A percentile compares a stretch with the other conserved stretches of the same genome.
Conservation (phyloP, 2,113 vertebrate species). For the Laterallus jamaicensis region DNA sequence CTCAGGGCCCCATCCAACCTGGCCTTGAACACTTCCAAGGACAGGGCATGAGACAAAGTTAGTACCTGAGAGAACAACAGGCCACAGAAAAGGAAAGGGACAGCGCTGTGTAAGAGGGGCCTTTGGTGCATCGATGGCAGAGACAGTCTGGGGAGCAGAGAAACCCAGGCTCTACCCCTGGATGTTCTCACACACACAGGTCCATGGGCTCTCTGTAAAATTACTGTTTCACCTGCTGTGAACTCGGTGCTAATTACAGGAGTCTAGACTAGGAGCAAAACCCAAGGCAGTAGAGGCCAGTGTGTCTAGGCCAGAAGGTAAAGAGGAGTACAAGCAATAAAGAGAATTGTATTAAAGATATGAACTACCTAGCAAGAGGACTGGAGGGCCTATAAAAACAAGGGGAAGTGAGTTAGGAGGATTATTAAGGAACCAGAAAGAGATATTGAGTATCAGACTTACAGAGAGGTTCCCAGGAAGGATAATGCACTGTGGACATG, state of each 20-base stretch:
- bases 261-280: conserved; percentile 1
- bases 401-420: conserved; percentile 20
- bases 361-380: conserved; percentile 37
- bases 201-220: neutral
- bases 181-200: neutral
- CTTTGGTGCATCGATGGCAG: neutral
- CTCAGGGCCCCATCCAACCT: too few relatives aligned
- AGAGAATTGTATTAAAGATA: conserved; percentile 56
- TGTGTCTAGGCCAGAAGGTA: conserved; percentile 35
- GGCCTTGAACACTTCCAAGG: too few relatives aligned
- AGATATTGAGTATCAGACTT: conserved; percentile 31
- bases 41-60: neutral
- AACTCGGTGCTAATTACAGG: conserved; percentile 30
- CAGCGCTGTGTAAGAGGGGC: neutral
- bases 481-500: neutral
- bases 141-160: neutral
- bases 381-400: conserved; percentile 42
- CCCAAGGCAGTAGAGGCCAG: neutral
- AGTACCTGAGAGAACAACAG: neutral
- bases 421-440: conserved; percentile 57
- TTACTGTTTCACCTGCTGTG: neutral
- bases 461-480: neutral
- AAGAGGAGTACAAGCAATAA: conserved; percentile 59
- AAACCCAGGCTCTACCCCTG: neutral
- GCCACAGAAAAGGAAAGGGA: neutral